Base-by-base conservation (phyloP, 2,888 invertebrate genomes). In the Tanytarsus gracilentus region DNA sequence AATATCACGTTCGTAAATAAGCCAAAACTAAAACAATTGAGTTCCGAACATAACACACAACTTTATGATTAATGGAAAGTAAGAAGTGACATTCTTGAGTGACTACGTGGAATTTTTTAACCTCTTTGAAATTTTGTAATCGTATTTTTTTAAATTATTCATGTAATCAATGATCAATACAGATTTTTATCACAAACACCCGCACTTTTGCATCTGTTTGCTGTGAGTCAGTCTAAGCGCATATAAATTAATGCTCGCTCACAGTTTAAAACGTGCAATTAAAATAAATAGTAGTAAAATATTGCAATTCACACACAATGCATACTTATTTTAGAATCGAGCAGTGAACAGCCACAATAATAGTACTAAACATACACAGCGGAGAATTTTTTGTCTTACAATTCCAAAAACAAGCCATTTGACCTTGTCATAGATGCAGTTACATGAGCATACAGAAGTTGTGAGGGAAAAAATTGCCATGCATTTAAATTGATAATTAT, bases 341-440 rank as follows among this genome's bases (percentile, higher is more conserved):
- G 16, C 44, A n/a, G n/a, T 16, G 44, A 44, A 44, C 44, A 44
- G 16, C n/a, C n/a, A 16, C 39, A 39, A 39, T 16, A 39, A 39
- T 8, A 6, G 29, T 8, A 29, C 29, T 6, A 9, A 29, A 8
- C 29, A 29, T 29, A 9, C 9, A 6, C n/a, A n/a, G n/a, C n/a
- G n/a, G n/a, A n/a, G 48, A 48, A 48, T 48, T 48, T 25, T 48
- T 23, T 36, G 16, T 9, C 2, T 44, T n/a, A n/a, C 1, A n/a
- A 7, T 49, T 49, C n/a, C n/a, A 23, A 49, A 25, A 29, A 49
- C 26, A 23, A 55, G 26, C 30, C 25, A 21, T 36, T 39, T 30
- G 55, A 55, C 55, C 55, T 55, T 55, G 55, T 55, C 36, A 55
- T 55, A 55, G 55, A 55, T 55, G 55, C 39, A 30, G 25, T 11